Evolutionary conservation across 2,113 vertebrate genomes (phyloP).

Genomic region (Oxygymnocypris stewartii): DNA sequence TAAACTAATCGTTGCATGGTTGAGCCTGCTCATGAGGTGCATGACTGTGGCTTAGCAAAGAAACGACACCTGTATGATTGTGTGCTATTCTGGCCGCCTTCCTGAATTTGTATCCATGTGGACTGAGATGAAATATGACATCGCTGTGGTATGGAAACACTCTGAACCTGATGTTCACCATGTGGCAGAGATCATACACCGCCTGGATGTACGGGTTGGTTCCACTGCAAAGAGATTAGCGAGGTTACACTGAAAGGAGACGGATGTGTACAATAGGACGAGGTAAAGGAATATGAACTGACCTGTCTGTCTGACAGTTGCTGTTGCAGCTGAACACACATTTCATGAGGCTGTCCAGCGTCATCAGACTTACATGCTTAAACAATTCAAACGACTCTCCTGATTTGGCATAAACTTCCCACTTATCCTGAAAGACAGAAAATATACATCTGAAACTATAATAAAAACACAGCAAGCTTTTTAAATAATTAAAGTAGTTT

Average conservation of each 20-base stretch:
- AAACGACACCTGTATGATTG: slow-evolving; percentile 76
- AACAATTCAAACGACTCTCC: slow-evolving; percentile 81
- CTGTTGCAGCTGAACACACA: slow-evolving; percentile 85
- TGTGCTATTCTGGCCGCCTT: slow-evolving; percentile 75
- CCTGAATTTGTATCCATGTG: slow-evolving; percentile 78
- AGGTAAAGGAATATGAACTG: slow-evolving; percentile 54
- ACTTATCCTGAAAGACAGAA: slow-evolving; percentile 80
- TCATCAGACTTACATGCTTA: slow-evolving; percentile 85
- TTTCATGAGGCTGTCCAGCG: slow-evolving; percentile 87
- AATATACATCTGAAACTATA: neutral
- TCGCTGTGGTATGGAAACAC: slow-evolving; percentile 80
- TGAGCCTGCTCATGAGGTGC: neutral
- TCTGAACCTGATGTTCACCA: slow-evolving; percentile 69
- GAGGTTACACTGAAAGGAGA: neutral
- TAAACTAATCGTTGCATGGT: neutral
- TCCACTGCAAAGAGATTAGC: slow-evolving; percentile 67
- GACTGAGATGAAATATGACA: slow-evolving; percentile 81
- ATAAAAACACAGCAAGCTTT: neutral
- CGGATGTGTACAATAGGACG: neutral
- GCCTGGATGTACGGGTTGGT: slow-evolving; percentile 83
- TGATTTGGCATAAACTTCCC: slow-evolving; percentile 72
- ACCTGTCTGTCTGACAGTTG: slow-evolving; percentile 81
- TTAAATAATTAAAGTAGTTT: neutral
- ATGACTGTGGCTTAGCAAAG: slow-evolving; percentile 1
- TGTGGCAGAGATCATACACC: slow-evolving; percentile 78